These are phyloP conservation scores for Idaea straminata DNA, from an alignment of 2,888 invertebrate genomes.

Conservation along the genomic window DNA sequence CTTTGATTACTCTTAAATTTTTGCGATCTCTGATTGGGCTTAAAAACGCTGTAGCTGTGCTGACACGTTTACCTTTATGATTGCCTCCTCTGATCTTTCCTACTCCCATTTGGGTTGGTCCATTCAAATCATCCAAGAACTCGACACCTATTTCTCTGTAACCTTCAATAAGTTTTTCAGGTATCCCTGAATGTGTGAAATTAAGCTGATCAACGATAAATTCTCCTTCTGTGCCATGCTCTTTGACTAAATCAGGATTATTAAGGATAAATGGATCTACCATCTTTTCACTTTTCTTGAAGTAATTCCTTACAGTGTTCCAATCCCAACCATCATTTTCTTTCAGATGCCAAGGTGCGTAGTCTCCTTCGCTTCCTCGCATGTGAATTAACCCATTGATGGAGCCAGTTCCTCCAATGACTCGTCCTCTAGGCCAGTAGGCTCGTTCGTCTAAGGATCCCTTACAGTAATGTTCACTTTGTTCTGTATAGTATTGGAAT, in stretches of 20 bases:
- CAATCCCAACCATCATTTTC: conserved; percentile 68
- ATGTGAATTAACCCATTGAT: conserved; percentile 68
- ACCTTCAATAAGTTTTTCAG: conserved; percentile 55
- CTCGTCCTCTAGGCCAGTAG: conserved; percentile 67
- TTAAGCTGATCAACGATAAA: conserved; percentile 73
- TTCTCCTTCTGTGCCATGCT: conserved; percentile 74
- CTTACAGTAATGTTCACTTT: conserved; percentile 50
- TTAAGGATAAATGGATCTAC: conserved; percentile 62
- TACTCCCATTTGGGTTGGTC: conserved; percentile 74
- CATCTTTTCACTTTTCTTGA: conserved; percentile 67
- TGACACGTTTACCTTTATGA: conserved; percentile 75
- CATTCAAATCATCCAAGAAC: conserved; percentile 64
- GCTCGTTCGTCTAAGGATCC: conserved; percentile 48
- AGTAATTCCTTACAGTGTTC: conserved; percentile 57
- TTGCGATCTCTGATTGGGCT: conserved; percentile 49
- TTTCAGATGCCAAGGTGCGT: conserved; percentile 56
- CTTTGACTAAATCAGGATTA: conserved; percentile 51
- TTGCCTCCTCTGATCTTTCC: conserved; percentile 75
- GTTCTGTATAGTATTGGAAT: conserved; percentile 64
- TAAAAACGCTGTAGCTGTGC: conserved; percentile 76
- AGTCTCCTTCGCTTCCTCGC: conserved; percentile 63
- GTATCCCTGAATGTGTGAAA: conserved; percentile 56
- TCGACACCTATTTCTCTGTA: conserved; percentile 74
- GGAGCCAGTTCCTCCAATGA: conserved; percentile 68
- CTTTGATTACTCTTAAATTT: conserved; percentile 61